A percentile compares a stretch with the other conserved stretches of the same genome.
Evolutionary conservation across 1,140 invertebrate species (phyloP).

Genomic region (Eumeta japonica): DNA sequence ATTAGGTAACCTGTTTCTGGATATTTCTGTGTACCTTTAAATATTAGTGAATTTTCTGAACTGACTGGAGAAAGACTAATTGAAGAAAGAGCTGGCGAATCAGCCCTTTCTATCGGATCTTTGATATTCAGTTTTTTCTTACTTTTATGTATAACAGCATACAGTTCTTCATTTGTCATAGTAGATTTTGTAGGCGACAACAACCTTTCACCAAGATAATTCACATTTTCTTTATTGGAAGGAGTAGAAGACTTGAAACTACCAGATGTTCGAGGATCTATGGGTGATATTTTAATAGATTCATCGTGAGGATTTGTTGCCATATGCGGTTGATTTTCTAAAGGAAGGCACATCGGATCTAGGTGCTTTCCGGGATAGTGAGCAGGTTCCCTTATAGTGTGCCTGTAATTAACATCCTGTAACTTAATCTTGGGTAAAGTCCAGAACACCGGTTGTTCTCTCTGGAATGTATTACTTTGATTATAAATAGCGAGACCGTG

Average conservation of each 20-base stretch:
- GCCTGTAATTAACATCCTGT: not conserved
- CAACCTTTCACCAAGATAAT: constrained; percentile 41
- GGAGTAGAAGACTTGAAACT: constrained; percentile 63
- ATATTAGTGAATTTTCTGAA: constrained; percentile 50
- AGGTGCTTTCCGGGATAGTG: not conserved
- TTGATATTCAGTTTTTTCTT: constrained; percentile 73
- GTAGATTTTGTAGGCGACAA: constrained; percentile 69
- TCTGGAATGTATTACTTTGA: constrained; percentile 15
- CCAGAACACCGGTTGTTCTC: constrained; percentile 38
- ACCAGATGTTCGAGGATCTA: constrained; percentile 57
- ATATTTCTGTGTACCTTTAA: constrained; percentile 45
- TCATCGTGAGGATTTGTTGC: constrained; percentile 22
- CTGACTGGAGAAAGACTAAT: constrained; percentile 54
- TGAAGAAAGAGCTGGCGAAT: constrained; percentile 55
- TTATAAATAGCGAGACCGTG: constrained; percentile 31
- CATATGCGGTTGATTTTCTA: not conserved
- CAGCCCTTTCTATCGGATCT: constrained; percentile 56
- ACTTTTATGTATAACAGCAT: constrained; percentile 75
- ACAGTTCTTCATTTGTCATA: constrained; percentile 75
- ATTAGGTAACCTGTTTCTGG: constrained; percentile 61
- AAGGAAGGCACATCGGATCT: not conserved
- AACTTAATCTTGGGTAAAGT: constrained; percentile 37
- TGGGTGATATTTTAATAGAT: constrained; percentile 62
- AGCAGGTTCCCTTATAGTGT: not conserved
- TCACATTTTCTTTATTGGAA: constrained; percentile 42